A percentile compares a stretch with the other conserved stretches of the same genome.
These are phyloP conservation scores for Erythrolamprus reginae DNA, from an alignment of 2,113 vertebrate genomes.

Conservation along the genomic window DNA sequence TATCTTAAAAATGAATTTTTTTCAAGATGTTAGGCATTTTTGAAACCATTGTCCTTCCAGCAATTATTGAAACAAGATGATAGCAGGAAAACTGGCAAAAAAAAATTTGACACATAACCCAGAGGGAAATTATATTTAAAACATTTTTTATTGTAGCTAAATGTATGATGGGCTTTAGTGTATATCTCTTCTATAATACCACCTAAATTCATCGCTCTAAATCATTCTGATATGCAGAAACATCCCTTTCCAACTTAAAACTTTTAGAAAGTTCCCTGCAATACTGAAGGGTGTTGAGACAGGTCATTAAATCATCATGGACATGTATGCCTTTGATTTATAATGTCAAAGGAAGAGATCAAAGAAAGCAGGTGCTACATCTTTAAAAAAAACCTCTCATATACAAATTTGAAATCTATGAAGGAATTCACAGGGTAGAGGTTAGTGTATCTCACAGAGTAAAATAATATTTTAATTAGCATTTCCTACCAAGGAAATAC, in stretches of 20 bases:
- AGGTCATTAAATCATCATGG: not conserved
- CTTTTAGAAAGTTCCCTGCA: not conserved
- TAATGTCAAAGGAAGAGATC: not conserved
- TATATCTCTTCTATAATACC: not conserved
- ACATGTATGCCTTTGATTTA: not conserved
- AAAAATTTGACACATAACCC: not conserved
- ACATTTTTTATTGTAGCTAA: not conserved
- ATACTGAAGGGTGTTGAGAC: not conserved
- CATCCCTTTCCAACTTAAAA: not conserved
- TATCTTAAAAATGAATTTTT: slow-evolving; percentile 4
- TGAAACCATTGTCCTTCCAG: slow-evolving; percentile 1
- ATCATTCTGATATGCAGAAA: not conserved
- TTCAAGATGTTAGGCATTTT: not conserved
- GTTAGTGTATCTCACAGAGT: not conserved
- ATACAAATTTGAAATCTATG: not conserved
- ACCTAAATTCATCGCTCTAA: not conserved
- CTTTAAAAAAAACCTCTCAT: not conserved
- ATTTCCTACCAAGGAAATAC: not conserved
- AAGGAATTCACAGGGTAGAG: not conserved
- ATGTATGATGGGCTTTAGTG: not conserved
- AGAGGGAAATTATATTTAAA: not conserved
- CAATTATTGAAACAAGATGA: not conserved
- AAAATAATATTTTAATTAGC: slow-evolving; percentile 20
- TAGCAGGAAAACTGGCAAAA: slow-evolving; percentile 4
- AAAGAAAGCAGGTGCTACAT: not conserved